Evolutionary conservation across 2,888 invertebrate genomes (phyloP), one percentile per base, ranked within the genome.

Genomic region (Latrodectus elegans): DNA sequence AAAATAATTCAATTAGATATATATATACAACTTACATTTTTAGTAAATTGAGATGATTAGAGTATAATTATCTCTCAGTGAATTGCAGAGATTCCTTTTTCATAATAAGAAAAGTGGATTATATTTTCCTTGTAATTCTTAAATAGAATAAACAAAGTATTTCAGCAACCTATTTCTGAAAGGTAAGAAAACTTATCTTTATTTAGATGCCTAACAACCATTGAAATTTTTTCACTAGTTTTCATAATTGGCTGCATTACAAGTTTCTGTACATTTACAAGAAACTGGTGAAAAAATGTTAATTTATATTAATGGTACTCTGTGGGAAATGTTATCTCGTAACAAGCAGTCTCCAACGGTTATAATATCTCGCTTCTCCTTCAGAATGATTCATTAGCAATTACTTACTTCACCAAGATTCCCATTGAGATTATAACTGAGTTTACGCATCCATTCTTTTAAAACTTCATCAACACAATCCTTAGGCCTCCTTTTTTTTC

Each of bases 341-440:
- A 71, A 80, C 79, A 80, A 80, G 79, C 72, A 80, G 71, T 80
- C 79, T 80, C 79, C 60, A 51, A 80, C 71, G 79, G 49, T 80
- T 51, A 71, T 51, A 80, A 72, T 64, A 80, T 22, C 51, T 15
- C 15, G 52, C 64, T 38, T 55, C 72, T 67, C 67, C 64, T 80
- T 65, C 12, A 71, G 55, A 70, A 80, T 72, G 60, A 64, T 60
- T 80, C 79, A 60, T 64, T 72, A 64, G 79, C 49, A 71, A 79
- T 80, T 72, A 17, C 49, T 10, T 65, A 76, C 65, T 65, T 76
- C 65, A n/a, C n/a, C 49, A 76, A 22, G 22, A 22, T 22, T 22
- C 22, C 22, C 22, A 22, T 22, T 22, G 22, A 22, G 22, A 22
- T 22, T 22, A 22, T 22, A 22, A 22, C 22, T 22, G 22, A 22